Evolutionary conservation across 2,797 vertebrate species (phyloP).

Genomic region (Sphenodon punctatus): DNA sequence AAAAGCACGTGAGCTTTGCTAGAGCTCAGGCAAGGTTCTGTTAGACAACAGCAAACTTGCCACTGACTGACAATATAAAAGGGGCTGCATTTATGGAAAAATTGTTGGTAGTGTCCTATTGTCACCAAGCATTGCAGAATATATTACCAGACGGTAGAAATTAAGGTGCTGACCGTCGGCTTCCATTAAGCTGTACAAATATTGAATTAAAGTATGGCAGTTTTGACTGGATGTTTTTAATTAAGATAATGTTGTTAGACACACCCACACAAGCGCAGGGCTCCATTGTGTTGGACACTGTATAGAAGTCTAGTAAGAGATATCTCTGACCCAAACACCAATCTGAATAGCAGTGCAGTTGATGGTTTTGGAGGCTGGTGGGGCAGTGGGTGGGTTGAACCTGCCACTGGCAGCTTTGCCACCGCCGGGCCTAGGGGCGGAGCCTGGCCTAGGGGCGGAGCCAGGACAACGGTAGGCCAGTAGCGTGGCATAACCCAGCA

Average conservation of each 20-base stretch:
- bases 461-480: too few species aligned
- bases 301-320: background rate
- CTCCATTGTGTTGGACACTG: background rate
- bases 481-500: too few species aligned
- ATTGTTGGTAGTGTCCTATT: background rate
- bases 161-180: constrained; percentile 12
- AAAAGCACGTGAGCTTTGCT: background rate
- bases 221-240: too few species aligned
- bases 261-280: background rate
- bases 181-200: background rate
- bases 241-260: background rate
- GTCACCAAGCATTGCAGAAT: background rate
- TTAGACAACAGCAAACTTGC: background rate
- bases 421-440: too few species aligned
- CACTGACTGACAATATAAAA: background rate
- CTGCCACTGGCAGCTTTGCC: too few species aligned
- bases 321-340: background rate
- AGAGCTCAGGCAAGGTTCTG: background rate
- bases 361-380: too few species aligned
- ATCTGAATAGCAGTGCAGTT: too few species aligned
- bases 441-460: too few species aligned
- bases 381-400: too few species aligned
- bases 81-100: background rate
- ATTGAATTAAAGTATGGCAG: too few species aligned
- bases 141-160: background rate